A percentile compares a stretch with the other conserved stretches of the same genome.
Conservation (phyloP, 2,797 vertebrate genomes). For the Linurgus olivaceus region DNA sequence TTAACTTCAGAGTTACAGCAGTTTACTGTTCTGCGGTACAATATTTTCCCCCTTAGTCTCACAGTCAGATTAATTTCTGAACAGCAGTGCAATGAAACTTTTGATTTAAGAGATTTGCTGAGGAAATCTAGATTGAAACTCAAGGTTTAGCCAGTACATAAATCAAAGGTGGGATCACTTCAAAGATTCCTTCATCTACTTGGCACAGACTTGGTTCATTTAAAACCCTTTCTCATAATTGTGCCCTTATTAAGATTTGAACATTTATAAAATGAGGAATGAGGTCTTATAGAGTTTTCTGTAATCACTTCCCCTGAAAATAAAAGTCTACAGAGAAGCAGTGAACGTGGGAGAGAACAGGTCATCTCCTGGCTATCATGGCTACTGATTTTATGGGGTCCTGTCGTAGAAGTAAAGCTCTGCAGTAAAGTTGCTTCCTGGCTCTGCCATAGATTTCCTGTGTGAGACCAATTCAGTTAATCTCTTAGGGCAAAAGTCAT, state of each 20-base stretch:
- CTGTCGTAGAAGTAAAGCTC: constrained; percentile 29
- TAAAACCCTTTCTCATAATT: constrained; percentile 51
- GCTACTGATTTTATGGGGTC: constrained; percentile 62
- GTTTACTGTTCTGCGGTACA: constrained; percentile 32
- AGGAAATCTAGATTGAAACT: constrained; percentile 67
- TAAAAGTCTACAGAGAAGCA: constrained; percentile 1
- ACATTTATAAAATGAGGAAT: constrained; percentile 56
- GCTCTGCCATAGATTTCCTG: constrained; percentile 57
- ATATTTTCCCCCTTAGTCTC: constrained; percentile 49
- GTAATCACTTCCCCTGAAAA: constrained; percentile 51
- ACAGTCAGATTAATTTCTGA: constrained; percentile 59
- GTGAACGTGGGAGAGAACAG: neutral
- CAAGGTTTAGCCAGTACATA: constrained; percentile 54
- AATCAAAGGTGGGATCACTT: constrained; percentile 66
- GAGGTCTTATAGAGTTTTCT: constrained; percentile 10
- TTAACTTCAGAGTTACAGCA: constrained; percentile 43
- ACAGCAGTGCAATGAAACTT: constrained; percentile 42
- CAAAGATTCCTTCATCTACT: constrained; percentile 64
- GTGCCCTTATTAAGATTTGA: constrained; percentile 47
- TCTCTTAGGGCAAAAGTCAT: constrained; percentile 63
- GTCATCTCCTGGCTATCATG: constrained; percentile 40
- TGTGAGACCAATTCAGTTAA: constrained; percentile 52
- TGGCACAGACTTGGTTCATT: constrained; percentile 39
- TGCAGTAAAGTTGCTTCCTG: constrained; percentile 63
- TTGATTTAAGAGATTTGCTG: constrained; percentile 69